Conservation (phyloP, 2,888 invertebrate genomes). For the Osedax fenrisi region DNA sequence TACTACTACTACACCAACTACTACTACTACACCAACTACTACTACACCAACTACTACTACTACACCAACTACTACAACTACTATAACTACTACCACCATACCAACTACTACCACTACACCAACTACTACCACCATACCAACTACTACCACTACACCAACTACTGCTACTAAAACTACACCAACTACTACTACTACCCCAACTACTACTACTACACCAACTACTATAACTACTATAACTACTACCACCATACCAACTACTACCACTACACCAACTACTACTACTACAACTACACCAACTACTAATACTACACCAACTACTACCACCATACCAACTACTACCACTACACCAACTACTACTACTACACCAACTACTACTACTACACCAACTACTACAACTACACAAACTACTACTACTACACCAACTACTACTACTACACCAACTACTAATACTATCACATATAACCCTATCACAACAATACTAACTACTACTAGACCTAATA, state of each 20-base stretch:
- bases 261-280: neutral
- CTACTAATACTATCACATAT: neutral
- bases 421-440: neutral
- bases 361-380: neutral
- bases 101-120: neutral
- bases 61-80: neutral
- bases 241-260: neutral
- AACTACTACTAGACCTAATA: neutral
- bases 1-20: slow-evolving; percentile 10
- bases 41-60: slow-evolving; percentile 3
- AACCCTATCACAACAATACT: neutral
- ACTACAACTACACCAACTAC: neutral
- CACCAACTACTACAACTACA: neutral
- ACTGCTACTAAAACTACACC: neutral
- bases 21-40: slow-evolving; percentile 12
- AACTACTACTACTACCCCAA: neutral
- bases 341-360: neutral
- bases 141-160: neutral
- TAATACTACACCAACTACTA: neutral
- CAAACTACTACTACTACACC: neutral
- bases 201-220: neutral
- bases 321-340: neutral
- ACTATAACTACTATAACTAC: neutral
- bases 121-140: neutral
- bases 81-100: neutral